These are phyloP conservation scores for Aleiodes alternator DNA, from an alignment of 2,888 invertebrate species.

Conservation along the genomic window DNA sequence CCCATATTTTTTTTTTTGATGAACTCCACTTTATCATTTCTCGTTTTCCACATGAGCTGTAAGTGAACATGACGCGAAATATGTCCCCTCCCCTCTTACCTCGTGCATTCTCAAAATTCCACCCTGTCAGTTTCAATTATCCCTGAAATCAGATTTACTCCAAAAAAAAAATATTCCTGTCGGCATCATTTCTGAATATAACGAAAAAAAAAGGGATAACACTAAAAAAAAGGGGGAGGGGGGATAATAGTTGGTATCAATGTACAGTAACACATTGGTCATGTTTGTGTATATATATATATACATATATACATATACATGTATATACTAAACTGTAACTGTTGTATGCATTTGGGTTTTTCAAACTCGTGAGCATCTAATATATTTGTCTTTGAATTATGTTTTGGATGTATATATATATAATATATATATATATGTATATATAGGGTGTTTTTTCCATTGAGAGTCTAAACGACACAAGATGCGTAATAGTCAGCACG, in stretches of 20 bases:
- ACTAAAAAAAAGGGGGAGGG: too few species aligned
- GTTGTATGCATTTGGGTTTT: constrained; percentile 28
- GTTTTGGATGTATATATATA: constrained; percentile 45
- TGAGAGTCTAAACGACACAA: constrained; percentile 41
- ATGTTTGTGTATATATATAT: too few species aligned
- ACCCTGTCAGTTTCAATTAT: constrained; percentile 54
- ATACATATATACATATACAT: too few species aligned
- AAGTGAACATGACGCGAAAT: background rate
- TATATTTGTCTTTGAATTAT: constrained; percentile 70
- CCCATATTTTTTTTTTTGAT: too few species aligned
- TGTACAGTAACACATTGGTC: background rate
- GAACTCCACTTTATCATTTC: constrained; percentile 1
- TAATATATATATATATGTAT: constrained; percentile 23
- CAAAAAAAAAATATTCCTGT: constrained; percentile 57
- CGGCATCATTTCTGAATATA: constrained; percentile 44
- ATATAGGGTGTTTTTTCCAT: constrained; percentile 41
- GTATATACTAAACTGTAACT: background rate
- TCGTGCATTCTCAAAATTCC: constrained; percentile 38
- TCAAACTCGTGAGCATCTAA: constrained; percentile 57
- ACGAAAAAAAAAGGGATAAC: constrained; percentile 42
- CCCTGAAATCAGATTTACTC: constrained; percentile 19
- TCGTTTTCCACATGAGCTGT: constrained; percentile 8
- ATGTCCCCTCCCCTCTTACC: background rate
- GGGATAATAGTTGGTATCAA: constrained; percentile 33
- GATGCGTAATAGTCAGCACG: constrained; percentile 64